phyloP scores from a whole-genome alignment of 2,888 invertebrate genomes.

The Mellilla xanthometata region DNA sequence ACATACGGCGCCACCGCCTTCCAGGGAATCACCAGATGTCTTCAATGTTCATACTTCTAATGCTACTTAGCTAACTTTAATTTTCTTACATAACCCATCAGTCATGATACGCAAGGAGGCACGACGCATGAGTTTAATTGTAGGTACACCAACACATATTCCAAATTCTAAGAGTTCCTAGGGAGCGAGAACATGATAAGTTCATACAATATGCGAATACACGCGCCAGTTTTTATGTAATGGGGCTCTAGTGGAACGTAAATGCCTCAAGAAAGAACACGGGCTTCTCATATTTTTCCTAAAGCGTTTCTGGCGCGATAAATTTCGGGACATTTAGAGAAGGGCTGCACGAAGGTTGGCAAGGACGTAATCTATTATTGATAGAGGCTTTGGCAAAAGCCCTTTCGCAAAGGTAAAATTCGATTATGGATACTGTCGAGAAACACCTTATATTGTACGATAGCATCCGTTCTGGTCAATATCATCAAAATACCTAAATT shows the following conservation, averaged over 20 bases:
- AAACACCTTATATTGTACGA: constrained; percentile 33
- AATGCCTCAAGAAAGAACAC: constrained; percentile 28
- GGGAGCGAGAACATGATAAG: constrained; percentile 29
- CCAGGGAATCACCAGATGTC: constrained; percentile 55
- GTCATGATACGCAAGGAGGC: constrained; percentile 7
- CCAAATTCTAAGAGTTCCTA: not conserved
- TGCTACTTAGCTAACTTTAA: constrained; percentile 15
- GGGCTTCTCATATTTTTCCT: constrained; percentile 39
- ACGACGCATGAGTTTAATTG: not conserved
- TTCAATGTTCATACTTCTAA: constrained; percentile 36
- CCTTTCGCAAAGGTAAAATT: constrained; percentile 40
- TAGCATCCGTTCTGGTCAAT: constrained; percentile 14
- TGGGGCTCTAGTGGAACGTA: constrained; percentile 35
- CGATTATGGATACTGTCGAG: constrained; percentile 39
- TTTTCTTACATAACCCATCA: not conserved
- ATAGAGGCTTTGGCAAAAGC: constrained; percentile 46
- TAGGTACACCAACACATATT: not conserved
- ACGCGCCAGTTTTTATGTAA: constrained; percentile 34
- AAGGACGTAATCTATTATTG: constrained; percentile 59
- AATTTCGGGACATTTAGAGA: constrained; percentile 50
- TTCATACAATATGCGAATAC: constrained; percentile 32
- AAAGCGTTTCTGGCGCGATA: constrained; percentile 46
- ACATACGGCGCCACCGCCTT: constrained; percentile 32
- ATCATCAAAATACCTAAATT: constrained; percentile 3
- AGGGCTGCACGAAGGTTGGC: constrained; percentile 46